These are phyloP conservation scores for Microplitis deprimator DNA, from an alignment of 2,888 invertebrate species.

Conservation along the genomic window DNA sequence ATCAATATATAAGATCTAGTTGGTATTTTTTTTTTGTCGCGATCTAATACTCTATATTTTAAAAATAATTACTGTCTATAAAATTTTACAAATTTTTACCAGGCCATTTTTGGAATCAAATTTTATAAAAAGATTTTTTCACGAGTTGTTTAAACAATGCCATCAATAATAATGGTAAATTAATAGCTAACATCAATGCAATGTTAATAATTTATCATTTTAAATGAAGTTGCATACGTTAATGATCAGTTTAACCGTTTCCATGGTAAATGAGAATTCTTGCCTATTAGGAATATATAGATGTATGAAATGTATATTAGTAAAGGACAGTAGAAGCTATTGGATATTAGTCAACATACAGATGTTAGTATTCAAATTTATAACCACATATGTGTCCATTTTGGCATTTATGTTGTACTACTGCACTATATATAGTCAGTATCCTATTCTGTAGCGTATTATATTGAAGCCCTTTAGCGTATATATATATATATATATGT, in stretches of 20 bases:
- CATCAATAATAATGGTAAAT: neutral
- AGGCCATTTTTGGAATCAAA: no score
- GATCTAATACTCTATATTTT: no score
- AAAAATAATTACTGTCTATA: no score
- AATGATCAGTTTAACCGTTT: neutral
- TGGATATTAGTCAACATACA: neutral
- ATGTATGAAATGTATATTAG: neutral
- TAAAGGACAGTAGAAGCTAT: neutral
- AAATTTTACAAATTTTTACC: no score
- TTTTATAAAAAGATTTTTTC: no score
- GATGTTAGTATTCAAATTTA: conserved; percentile 14
- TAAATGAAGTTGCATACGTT: neutral
- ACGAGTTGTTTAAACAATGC: no score
- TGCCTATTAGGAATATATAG: neutral
- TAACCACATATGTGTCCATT: conserved; percentile 45
- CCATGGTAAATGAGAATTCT: neutral
- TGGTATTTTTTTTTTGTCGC: no score
- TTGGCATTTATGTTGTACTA: conserved; percentile 52
- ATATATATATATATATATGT: conserved; percentile 13
- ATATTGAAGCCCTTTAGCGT: conserved; percentile 4
- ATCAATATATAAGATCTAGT: no score
- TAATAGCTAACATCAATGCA: neutral
- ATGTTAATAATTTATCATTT: neutral
- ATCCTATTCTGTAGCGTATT: neutral
- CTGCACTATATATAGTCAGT: neutral